These are phyloP conservation scores for Phyllopteryx taeniolatus DNA, from an alignment of 2,113 vertebrate species.

Conservation along the genomic window DNA sequence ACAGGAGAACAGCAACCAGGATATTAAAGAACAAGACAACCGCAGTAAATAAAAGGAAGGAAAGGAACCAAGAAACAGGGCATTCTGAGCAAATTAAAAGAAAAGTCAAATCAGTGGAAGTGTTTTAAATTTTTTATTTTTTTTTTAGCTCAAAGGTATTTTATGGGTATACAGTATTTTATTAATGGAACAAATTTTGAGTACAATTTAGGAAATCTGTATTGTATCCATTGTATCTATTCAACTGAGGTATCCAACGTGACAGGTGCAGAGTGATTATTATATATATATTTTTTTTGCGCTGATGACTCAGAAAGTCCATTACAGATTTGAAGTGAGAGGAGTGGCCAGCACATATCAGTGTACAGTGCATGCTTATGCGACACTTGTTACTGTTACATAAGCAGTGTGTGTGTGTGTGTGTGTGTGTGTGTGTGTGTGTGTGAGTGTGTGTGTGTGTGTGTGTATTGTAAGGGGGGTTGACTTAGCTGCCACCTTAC, in stretches of 20 bases:
- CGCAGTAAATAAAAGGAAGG: background rate
- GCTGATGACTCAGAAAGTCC: conserved; percentile 23
- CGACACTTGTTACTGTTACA: background rate
- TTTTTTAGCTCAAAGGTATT: background rate
- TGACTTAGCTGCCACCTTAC: too few relatives aligned
- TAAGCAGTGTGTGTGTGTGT: background rate
- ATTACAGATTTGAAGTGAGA: conserved; percentile 7
- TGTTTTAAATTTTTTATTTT: too few relatives aligned
- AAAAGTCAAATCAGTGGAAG: background rate
- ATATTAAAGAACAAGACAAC: background rate
- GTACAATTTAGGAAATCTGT: conserved; percentile 1
- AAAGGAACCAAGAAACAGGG: background rate
- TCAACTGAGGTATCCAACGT: conserved; percentile 9
- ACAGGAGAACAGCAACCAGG: background rate
- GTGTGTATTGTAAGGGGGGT: too few relatives aligned
- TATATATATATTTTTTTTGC: conserved; percentile 14
- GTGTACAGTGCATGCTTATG: background rate
- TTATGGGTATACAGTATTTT: background rate
- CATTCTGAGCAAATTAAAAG: background rate
- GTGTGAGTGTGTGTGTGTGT: too few relatives aligned
- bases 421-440: too few relatives aligned
- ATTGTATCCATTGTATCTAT: background rate
- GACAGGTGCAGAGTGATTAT: conserved; percentile 30
- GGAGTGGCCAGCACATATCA: background rate
- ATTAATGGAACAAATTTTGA: background rate